These are phyloP conservation scores for Aldabrachelys gigantea DNA, from an alignment of 2,113 vertebrate genomes.

Conservation along the genomic window DNA sequence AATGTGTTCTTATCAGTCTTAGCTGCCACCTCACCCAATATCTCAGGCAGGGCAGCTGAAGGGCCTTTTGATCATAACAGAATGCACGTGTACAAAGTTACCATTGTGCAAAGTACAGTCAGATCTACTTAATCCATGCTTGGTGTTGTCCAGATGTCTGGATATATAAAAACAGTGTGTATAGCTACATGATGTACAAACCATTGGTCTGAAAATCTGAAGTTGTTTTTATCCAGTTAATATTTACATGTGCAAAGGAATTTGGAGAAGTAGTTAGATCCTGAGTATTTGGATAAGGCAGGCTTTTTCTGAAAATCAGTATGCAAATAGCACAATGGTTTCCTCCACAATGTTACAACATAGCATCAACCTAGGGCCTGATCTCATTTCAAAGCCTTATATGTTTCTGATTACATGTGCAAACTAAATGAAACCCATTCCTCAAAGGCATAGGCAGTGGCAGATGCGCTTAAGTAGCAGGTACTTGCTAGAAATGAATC, in stretches of 20 bases:
- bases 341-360: neutral
- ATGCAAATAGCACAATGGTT: neutral
- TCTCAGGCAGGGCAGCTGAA: neutral
- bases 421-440: neutral
- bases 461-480: neutral
- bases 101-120: neutral
- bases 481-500: neutral
- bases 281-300: neutral
- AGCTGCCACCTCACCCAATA: neutral
- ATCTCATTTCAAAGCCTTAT: neutral
- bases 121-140: neutral
- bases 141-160: neutral
- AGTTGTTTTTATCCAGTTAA: neutral
- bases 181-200: neutral
- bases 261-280: fast-evolving
- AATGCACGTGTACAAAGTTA: neutral
- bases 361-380: fast-evolving
- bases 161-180: fast-evolving
- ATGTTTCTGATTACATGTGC: neutral
- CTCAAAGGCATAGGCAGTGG: neutral
- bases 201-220: neutral
- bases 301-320: neutral
- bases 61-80: conserved; percentile 34
- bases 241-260: neutral
- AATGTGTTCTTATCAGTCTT: neutral